These are phyloP conservation scores for honey bee (Apis mellifera) DNA, from an alignment of 1,140 invertebrate genomes.

Conservation along the genomic window Amel_HAv3.1 CM009932.2:14529001-14529500, in stretches of 20 bases:
- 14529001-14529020: conserved; percentile 9
- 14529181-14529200: not conserved
- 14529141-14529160: not conserved
- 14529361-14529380: not conserved
- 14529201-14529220: not conserved
- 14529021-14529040: not conserved
- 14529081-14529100: not conserved
- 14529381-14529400: not conserved
- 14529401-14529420: not conserved
- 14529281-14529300: not conserved
- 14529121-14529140: not conserved
- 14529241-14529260: not conserved
- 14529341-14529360: not conserved
- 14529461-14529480: too few relatives aligned
- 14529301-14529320: not conserved
- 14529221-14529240: not conserved
- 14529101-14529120: conserved; percentile 27
- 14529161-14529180: not conserved
- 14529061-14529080: conserved; percentile 31
- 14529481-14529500: too few relatives aligned
- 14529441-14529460: too few relatives aligned
- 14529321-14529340: too few relatives aligned
- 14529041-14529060: conserved; percentile 35
- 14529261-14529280: not conserved
- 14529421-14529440: too few relatives aligned